Evolutionary conservation across 2,888 invertebrate species (phyloP).

Genomic region (Trachelus troglodyta): DNA sequence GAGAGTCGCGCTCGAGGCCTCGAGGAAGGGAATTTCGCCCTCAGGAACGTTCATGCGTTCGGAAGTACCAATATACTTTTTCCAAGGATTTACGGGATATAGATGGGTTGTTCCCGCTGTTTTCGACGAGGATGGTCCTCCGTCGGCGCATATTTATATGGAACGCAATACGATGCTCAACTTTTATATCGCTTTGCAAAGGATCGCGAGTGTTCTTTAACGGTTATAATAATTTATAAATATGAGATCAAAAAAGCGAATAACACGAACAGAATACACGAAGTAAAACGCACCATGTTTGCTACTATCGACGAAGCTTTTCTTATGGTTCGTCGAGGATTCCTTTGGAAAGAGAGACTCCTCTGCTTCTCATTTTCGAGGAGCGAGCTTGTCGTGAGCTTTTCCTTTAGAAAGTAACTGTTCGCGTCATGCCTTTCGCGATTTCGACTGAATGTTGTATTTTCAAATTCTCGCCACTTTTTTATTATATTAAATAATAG

Average conservation of each 20-base stretch:
- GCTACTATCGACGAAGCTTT: too few species aligned
- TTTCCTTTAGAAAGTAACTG: too few species aligned
- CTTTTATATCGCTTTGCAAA: slow-evolving; percentile 61
- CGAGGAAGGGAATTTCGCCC: background rate
- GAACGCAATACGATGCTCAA: slow-evolving; percentile 60
- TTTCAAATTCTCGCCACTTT: background rate
- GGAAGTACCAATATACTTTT: slow-evolving; percentile 24
- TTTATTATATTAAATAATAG: slow-evolving; percentile 7
- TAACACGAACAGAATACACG: background rate
- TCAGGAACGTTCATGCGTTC: slow-evolving; percentile 1
- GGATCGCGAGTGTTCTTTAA: slow-evolving; percentile 10
- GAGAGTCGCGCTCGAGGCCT: too few species aligned
- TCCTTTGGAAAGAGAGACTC: too few species aligned
- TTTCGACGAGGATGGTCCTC: too few species aligned
- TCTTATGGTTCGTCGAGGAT: too few species aligned
- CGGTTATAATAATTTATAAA: too few species aligned
- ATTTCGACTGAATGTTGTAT: slow-evolving; percentile 6
- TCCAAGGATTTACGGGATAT: slow-evolving; percentile 15
- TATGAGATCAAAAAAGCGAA: too few species aligned
- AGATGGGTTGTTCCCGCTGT: too few species aligned
- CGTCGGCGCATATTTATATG: slow-evolving; percentile 51
- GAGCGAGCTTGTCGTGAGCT: too few species aligned
- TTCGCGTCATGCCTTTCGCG: too few species aligned
- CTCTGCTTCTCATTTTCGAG: too few species aligned
- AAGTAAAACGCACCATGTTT: background rate